phyloP scores from a whole-genome alignment of 2,797 vertebrate species.

The Anomalospiza imberbis region DNA sequence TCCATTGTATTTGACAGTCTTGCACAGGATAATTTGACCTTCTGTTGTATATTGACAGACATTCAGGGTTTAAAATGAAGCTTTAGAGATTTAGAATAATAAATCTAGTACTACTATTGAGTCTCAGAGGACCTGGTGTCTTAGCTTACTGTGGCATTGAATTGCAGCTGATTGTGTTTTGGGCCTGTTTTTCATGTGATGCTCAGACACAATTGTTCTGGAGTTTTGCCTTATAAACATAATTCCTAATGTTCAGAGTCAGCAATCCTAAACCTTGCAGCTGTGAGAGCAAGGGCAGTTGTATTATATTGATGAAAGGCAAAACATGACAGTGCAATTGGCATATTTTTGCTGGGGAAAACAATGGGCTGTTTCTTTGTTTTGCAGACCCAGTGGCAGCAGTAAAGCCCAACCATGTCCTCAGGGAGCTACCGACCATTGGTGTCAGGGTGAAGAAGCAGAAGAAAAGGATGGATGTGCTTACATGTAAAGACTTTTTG shows the following conservation, averaged over 20 bases:
- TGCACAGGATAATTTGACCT: neutral
- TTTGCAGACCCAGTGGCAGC: constrained; percentile 32
- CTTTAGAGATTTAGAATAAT: neutral
- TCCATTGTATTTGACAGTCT: neutral
- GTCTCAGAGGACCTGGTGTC: neutral
- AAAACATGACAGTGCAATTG: neutral
- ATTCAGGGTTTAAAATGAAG: neutral
- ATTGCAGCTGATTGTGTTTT: constrained; percentile 1
- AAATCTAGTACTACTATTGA: neutral
- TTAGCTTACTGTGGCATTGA: neutral
- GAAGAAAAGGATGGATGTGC: neutral
- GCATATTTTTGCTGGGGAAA: neutral
- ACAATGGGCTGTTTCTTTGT: neutral
- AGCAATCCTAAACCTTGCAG: constrained; percentile 4
- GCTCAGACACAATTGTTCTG: constrained; percentile 6
- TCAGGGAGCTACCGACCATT: neutral
- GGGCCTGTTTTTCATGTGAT: neutral
- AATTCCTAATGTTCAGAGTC: neutral
- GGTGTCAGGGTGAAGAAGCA: neutral
- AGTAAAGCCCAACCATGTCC: neutral
- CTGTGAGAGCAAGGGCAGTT: neutral
- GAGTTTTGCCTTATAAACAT: constrained; percentile 28
- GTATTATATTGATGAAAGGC: constrained; percentile 23
- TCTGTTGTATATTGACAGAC: neutral
- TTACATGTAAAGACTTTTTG: neutral